Conservation (phyloP, 2,113 vertebrate genomes). For the Cavia porcellus region DNA sequence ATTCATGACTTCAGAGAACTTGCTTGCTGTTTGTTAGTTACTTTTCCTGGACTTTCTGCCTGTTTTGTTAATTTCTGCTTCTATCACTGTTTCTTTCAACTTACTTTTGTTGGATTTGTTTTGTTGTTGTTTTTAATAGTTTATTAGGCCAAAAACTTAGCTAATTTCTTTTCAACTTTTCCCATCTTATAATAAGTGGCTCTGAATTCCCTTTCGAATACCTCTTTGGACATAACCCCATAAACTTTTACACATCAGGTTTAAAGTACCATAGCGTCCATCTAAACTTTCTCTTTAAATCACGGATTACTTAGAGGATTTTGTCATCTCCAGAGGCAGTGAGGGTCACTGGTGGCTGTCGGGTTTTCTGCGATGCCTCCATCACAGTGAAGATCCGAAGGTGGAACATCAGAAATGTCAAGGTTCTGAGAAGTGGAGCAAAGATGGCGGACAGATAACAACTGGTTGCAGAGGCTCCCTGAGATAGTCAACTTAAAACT, state of each 20-base stretch:
- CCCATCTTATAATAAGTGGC: constrained; percentile 56
- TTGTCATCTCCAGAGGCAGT: background rate
- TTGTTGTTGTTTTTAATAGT: background rate
- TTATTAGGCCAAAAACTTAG: constrained; percentile 19
- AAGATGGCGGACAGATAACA: too few species aligned
- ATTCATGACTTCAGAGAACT: constrained; percentile 22
- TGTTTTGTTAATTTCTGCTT: constrained; percentile 36
- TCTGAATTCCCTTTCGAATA: background rate
- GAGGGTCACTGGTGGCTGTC: background rate
- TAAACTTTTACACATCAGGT: background rate
- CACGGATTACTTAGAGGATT: background rate
- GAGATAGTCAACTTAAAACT: too few species aligned
- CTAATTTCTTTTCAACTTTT: constrained; percentile 20
- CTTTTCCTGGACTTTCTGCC: background rate
- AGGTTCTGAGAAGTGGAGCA: background rate
- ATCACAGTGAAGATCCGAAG: background rate
- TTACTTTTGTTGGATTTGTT: background rate
- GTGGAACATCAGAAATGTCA: background rate
- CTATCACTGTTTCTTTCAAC: background rate
- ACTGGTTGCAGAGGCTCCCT: too few species aligned
- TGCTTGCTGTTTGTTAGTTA: background rate
- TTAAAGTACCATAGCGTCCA: constrained; percentile 25
- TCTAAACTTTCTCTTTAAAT: constrained; percentile 53
- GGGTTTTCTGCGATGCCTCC: background rate
- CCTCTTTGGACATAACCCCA: background rate